Evolutionary conservation across 2,797 vertebrate species (phyloP).

Genomic region (Heliangelus exortis): DNA sequence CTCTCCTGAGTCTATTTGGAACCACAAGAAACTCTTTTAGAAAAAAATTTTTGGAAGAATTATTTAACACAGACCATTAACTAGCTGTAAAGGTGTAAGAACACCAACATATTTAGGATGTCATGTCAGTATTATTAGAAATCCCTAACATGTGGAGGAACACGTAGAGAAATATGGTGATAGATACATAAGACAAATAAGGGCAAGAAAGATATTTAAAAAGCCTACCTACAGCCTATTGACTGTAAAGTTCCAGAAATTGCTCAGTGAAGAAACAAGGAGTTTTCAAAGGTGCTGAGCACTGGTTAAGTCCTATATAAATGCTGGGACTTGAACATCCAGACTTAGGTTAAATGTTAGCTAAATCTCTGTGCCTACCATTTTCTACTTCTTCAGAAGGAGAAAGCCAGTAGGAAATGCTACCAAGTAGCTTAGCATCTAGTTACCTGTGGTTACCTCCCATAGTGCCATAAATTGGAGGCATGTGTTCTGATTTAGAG

Average conservation of each 20-base stretch:
- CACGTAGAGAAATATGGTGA: not conserved
- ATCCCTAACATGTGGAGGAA: rapidly evolving
- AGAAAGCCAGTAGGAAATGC: not conserved
- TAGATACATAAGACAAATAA: not conserved
- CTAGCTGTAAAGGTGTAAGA: not conserved
- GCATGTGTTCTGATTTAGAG: not conserved
- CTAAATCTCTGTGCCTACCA: not conserved
- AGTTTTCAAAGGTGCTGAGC: not conserved
- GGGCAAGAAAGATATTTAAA: not conserved
- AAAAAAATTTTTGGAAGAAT: not conserved
- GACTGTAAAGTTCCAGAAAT: not conserved
- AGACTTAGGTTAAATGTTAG: not conserved
- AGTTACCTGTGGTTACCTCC: not conserved
- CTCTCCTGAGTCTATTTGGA: not conserved
- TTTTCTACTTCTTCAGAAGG: not conserved
- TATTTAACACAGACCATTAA: not conserved
- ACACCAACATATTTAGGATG: not conserved
- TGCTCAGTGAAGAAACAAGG: not conserved
- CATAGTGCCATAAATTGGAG: not conserved
- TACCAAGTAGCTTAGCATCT: not conserved
- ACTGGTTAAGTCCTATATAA: not conserved
- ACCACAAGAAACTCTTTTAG: not conserved
- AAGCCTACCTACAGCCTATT: not conserved
- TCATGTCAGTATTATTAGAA: rapidly evolving
- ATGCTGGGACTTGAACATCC: not conserved